phyloP scores from a whole-genome alignment of 2,113 vertebrate species.

The Xiphias gladius region DNA sequence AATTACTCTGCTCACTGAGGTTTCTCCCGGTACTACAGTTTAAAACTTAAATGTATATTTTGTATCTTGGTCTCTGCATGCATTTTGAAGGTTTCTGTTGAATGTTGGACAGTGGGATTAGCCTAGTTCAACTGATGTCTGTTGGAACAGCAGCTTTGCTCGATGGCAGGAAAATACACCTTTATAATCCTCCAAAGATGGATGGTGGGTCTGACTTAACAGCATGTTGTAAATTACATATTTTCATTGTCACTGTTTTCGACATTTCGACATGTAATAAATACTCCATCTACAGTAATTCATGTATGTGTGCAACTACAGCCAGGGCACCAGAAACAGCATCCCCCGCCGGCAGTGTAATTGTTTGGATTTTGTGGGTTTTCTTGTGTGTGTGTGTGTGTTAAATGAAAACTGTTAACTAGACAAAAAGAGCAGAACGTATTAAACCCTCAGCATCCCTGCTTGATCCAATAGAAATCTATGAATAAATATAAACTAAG shows the following conservation, averaged over 20 bases:
- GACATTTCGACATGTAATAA: background rate
- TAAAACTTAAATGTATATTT: background rate
- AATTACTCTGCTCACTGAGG: background rate
- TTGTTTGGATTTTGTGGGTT: too few species aligned
- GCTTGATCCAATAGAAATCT: too few species aligned
- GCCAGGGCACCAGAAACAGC: background rate
- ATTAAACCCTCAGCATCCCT: too few species aligned
- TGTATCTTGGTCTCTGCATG: background rate
- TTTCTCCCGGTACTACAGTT: background rate
- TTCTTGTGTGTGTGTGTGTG: too few species aligned
- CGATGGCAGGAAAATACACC: background rate
- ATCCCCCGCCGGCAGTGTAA: too few species aligned
- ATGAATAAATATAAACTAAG: too few species aligned
- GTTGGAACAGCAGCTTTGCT: background rate
- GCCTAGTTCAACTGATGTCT: constrained; percentile 7
- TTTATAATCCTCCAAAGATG: background rate
- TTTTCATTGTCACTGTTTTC: background rate
- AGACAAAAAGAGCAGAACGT: too few species aligned
- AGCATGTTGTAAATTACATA: background rate
- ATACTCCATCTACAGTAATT: background rate
- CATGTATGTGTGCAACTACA: background rate
- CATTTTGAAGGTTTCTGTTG: background rate
- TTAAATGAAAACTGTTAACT: too few species aligned
- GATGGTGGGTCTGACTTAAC: background rate
- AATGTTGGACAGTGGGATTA: constrained; percentile 9